phyloP scores from a whole-genome alignment of 2,113 vertebrate species.

The Ailuropoda melanoleuca region DNA sequence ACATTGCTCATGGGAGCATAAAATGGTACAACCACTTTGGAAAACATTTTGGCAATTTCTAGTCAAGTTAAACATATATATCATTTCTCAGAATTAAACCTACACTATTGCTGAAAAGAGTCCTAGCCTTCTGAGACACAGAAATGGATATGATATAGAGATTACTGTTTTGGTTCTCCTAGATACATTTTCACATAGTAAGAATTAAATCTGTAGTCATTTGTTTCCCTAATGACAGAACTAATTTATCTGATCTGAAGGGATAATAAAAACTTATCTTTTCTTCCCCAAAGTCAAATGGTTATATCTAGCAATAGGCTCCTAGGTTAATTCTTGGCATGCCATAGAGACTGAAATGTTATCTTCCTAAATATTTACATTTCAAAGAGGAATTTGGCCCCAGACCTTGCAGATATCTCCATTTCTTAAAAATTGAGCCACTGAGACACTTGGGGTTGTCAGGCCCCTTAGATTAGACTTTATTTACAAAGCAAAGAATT shows the following conservation, averaged over 20 bases:
- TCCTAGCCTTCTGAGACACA: not conserved
- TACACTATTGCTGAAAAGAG: not conserved
- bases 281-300: not conserved
- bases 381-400: not conserved
- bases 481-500: not conserved
- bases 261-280: not conserved
- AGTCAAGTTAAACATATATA: not conserved
- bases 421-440: not conserved
- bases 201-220: not conserved
- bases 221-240: not conserved
- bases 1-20: not conserved
- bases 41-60: not conserved
- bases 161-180: not conserved
- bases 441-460: not conserved
- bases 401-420: not conserved
- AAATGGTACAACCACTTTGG: not conserved
- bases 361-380: not conserved
- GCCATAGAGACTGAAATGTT: not conserved
- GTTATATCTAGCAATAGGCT: not conserved
- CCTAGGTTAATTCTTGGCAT: not conserved
- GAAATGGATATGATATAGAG: not conserved
- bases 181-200: not conserved
- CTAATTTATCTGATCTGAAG: not conserved
- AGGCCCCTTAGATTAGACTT: not conserved
- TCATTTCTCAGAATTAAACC: not conserved